A percentile compares a stretch with the other conserved stretches of the same genome.
phyloP scores from a whole-genome alignment of 1,140 invertebrate species.

The Formica selysi region DNA sequence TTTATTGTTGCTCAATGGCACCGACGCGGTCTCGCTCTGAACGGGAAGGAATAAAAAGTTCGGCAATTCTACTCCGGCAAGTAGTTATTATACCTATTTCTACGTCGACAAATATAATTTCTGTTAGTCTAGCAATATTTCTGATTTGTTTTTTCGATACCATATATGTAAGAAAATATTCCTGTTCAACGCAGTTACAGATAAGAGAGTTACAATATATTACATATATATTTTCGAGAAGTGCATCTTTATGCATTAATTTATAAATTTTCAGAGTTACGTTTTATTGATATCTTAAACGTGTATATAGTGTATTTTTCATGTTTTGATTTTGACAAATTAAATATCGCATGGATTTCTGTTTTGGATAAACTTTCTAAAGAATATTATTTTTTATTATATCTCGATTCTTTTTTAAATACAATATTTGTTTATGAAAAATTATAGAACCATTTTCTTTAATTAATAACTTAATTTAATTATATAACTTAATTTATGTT shows the following conservation, averaged over 20 bases:
- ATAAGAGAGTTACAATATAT: background rate
- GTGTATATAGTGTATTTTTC: background rate
- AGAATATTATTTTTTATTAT: background rate
- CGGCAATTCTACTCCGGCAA: constrained; percentile 59
- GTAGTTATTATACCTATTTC: too few species aligned
- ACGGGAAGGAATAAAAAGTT: constrained; percentile 48
- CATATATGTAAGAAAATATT: background rate
- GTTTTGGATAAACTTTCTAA: background rate
- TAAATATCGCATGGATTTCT: background rate
- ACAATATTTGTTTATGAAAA: background rate
- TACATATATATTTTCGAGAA: background rate
- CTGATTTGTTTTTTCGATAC: background rate
- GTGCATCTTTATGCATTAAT: background rate
- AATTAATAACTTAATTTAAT: background rate
- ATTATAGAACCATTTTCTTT: background rate
- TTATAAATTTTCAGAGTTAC: background rate
- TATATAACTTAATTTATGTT: background rate
- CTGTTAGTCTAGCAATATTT: background rate
- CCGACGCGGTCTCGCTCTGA: constrained; percentile 63
- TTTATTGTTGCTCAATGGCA: constrained; percentile 79
- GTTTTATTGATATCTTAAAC: background rate
- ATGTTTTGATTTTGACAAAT: background rate
- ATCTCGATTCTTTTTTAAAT: background rate
- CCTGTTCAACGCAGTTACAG: background rate
- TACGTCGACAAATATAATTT: background rate